These are phyloP conservation scores for Rattus rattus DNA, from an alignment of 2,113 vertebrate genomes.

Conservation along the genomic window DNA sequence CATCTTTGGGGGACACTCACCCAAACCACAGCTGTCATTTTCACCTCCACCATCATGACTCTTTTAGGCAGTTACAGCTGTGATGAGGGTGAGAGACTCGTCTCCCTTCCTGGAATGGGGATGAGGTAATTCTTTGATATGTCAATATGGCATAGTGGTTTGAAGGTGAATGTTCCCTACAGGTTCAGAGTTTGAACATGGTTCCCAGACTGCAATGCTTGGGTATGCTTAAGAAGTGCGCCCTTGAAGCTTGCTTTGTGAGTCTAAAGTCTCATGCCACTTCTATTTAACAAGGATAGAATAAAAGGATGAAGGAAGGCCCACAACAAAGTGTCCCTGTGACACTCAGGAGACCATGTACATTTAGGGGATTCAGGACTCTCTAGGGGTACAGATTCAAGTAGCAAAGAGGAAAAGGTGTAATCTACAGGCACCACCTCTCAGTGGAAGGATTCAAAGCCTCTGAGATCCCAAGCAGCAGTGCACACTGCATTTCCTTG, in stretches of 20 bases:
- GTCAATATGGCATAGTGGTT: neutral
- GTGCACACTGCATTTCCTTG: neutral
- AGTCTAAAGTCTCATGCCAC: neutral
- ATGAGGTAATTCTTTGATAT: neutral
- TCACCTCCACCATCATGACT: neutral
- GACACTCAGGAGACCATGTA: neutral
- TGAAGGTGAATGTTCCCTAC: neutral
- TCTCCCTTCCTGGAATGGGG: neutral
- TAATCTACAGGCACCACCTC: slow-evolving; percentile 37
- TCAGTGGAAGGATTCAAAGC: neutral
- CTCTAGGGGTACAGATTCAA: neutral
- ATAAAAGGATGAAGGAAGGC: neutral
- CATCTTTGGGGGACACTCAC: neutral
- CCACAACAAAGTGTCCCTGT: neutral
- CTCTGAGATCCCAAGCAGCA: neutral
- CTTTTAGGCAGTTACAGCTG: neutral
- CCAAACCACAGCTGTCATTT: neutral
- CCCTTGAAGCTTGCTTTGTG: neutral
- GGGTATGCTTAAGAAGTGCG: neutral
- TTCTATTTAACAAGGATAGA: neutral
- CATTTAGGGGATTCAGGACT: neutral
- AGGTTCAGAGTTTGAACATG: neutral
- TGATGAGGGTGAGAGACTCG: neutral
- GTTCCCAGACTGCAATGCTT: neutral
- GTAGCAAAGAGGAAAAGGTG: neutral